phyloP scores from a whole-genome alignment of 92 coral and sea anemone genomes.

The Porites cylindrica region DNA sequence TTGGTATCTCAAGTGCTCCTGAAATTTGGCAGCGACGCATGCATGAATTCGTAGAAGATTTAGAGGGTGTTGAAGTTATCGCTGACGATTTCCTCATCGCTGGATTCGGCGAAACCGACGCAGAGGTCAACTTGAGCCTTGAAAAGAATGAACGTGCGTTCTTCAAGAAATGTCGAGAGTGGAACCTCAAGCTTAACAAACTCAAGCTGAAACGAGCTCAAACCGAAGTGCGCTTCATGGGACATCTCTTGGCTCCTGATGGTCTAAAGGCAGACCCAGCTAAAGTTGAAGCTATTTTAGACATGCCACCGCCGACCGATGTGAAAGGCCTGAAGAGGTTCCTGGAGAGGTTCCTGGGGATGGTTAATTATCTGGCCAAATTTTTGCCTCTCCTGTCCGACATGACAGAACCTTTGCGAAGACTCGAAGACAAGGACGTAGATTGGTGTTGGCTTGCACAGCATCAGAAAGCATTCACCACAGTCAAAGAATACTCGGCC shows the following conservation, averaged over 20 bases:
- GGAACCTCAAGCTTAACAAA: slow-evolving; percentile 30
- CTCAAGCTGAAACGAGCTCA: slow-evolving; percentile 13
- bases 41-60: slow-evolving; percentile 10
- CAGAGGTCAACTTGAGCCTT: slow-evolving; percentile 14
- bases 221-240: slow-evolving; percentile 20
- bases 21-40: slow-evolving; percentile 31
- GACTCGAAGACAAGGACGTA: slow-evolving; percentile 48
- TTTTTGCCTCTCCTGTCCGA: slow-evolving; percentile 25
- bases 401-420: slow-evolving; percentile 45
- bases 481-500: slow-evolving; percentile 41
- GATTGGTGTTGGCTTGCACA: slow-evolving; percentile 59
- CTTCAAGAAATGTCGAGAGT: slow-evolving; percentile 22
- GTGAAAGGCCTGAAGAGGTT: slow-evolving; percentile 32
- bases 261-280: slow-evolving; percentile 34
- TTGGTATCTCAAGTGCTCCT: slow-evolving; percentile 34
- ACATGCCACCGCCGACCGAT: slow-evolving; percentile 37
- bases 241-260: slow-evolving; percentile 16
- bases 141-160: slow-evolving; percentile 17
- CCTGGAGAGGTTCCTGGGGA: slow-evolving; percentile 32
- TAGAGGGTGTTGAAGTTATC: slow-evolving; percentile 17
- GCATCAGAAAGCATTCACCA: slow-evolving; percentile 20
- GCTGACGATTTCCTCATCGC: slow-evolving; percentile 26
- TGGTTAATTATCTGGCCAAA: slow-evolving; percentile 44
- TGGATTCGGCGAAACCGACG: slow-evolving; percentile 7
- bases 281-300: slow-evolving; percentile 36